Evolutionary conservation across 2,113 vertebrate genomes (phyloP), one percentile per base, ranked within the genome.

Genomic region (Piaya cayana): DNA sequence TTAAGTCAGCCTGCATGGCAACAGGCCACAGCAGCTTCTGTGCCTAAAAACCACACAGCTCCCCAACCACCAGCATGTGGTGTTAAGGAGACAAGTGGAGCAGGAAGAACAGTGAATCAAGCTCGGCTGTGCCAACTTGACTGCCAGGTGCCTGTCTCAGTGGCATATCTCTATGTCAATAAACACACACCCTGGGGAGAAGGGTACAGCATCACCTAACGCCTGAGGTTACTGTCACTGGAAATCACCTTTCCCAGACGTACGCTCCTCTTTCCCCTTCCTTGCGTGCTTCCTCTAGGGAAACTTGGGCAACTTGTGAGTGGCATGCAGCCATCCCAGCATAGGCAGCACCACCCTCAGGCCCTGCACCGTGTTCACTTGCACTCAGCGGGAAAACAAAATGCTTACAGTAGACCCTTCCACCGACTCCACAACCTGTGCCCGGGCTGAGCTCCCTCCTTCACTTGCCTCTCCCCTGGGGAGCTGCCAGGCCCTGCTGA

Each of bases 351-450:
- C 34, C 45, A 6, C 53, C 42, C 10, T 21, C 50, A 6, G 21
- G 36, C 36, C 59, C 23, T 4, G 59, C 29, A 14, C 36, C 11
- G 19, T 2, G 5, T 3, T 23, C 39, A 3, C 30, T 49, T 9
- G 20, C 23, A 1, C 3, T 29, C 26, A 0, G 2, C 2, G 18
- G 30, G 2, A 2, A 42, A 79, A 37, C 2, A 12, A 29, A 36
- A 19, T 10, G 9, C 32, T 32, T 1, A 4, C 0, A 12, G 23
- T 32, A 6, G 34, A 3, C 14, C 3, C 59, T 22, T 22, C 47
- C 10, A 37, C 39, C 19, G 19, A 9, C 52, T 21, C 20, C 30
- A 5, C 27, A 47, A 11, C 26, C 19, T 2, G 39, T 14, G 14
- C 30, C 39, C 76, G 42, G 37, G 49, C 53, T 3, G 14, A 29